Percentiles rank a stretch among this genome's conserved stretches.
Conservation (phyloP, 2,888 invertebrate species). For the Podabrus alpinus region DNA sequence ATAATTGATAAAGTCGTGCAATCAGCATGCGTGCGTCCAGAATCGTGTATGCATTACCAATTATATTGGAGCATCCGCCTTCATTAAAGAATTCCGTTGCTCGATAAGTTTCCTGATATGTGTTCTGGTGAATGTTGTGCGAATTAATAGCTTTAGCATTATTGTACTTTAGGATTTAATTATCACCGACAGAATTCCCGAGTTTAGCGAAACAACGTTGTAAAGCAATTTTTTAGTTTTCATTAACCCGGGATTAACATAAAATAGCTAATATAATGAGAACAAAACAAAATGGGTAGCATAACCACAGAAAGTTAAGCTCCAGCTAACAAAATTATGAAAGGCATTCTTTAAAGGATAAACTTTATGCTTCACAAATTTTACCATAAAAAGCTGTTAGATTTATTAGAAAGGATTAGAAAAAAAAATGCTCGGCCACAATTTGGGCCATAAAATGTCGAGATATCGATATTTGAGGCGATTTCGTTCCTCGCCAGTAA, state of each 20-base stretch:
- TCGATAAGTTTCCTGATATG: constrained; percentile 25
- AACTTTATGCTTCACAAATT: not conserved
- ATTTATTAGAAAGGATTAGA: not conserved
- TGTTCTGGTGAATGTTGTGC: constrained; percentile 10
- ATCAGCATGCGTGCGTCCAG: constrained; percentile 31
- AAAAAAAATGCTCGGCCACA: not conserved
- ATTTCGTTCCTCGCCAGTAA: not conserved
- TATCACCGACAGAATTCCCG: constrained; percentile 6
- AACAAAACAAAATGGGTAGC: not conserved
- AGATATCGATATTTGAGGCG: not conserved
- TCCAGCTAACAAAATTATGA: not conserved
- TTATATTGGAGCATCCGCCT: constrained; percentile 35
- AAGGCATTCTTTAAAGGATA: not conserved
- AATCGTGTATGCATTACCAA: constrained; percentile 28
- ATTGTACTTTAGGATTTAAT: constrained; percentile 23
- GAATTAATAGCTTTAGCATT: constrained; percentile 19
- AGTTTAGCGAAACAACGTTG: not conserved
- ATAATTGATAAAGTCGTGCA: constrained; percentile 28
- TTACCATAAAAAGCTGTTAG: not conserved
- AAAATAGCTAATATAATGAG: not conserved
- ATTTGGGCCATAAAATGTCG: not conserved
- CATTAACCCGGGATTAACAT: not conserved
- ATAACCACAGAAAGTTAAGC: not conserved
- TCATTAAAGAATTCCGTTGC: constrained; percentile 35
- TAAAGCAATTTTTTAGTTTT: not conserved